Conservation (phyloP, 2,888 invertebrate genomes). For the Tineola bisselliella region DNA sequence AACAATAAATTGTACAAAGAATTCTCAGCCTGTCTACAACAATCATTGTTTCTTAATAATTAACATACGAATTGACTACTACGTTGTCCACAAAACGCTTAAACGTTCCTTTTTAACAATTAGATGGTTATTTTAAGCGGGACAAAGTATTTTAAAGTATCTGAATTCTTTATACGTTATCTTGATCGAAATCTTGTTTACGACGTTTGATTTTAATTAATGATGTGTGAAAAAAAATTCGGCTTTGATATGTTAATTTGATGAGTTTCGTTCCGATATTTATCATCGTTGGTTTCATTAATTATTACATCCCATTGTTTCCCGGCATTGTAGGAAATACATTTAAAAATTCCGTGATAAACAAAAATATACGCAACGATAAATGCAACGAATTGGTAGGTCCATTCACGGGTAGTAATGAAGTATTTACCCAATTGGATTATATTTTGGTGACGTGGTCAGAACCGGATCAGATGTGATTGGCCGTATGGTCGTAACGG, state of each 20-base stretch:
- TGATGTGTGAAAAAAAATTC: constrained; percentile 5
- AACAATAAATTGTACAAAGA: constrained; percentile 10
- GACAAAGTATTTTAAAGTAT: constrained; percentile 1
- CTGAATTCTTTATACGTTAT: neutral
- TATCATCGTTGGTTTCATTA: neutral
- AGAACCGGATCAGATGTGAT: constrained; percentile 2
- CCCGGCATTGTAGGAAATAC: neutral
- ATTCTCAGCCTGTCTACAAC: constrained; percentile 17
- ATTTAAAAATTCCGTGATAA: no score
- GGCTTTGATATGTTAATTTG: constrained; percentile 10
- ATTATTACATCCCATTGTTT: neutral
- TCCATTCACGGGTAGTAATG: neutral
- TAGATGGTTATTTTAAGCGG: constrained; percentile 8
- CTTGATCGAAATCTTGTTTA: constrained; percentile 10
- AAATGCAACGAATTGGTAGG: no score
- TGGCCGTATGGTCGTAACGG: constrained; percentile 5
- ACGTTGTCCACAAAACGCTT: constrained; percentile 12
- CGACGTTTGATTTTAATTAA: constrained; percentile 6
- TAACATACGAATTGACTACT: constrained; percentile 19
- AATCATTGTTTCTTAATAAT: constrained; percentile 16
- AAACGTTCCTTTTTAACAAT: constrained; percentile 11
- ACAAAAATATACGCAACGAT: no score
- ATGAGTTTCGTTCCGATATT: neutral
- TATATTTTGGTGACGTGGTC: neutral
- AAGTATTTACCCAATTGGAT: neutral